Base-by-base conservation (phyloP, 2,113 vertebrate genomes). In the Ellobius talpinus region DNA sequence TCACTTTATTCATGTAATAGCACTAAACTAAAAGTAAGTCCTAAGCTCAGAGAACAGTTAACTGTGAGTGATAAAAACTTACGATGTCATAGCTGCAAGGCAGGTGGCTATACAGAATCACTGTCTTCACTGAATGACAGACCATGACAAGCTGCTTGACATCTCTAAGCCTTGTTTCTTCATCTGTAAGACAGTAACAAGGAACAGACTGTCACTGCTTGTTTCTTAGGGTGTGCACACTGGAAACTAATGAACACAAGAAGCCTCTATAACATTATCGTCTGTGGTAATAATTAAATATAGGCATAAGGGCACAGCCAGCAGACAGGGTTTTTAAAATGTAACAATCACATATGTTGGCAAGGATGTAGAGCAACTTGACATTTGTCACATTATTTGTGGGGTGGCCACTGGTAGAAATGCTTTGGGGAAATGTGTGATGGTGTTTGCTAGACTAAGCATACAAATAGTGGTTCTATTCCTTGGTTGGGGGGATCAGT, bases 1-100 rank as follows among this genome's bases (percentile, higher is more conserved):
- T 87, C 5, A 82, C 81, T 87, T 95, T 58, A 33, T 7, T 81
- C 47, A 52, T 79, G 50, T 58, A 87, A 58, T 93, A 91, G 82
- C 26, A 65, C 19, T 86, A 86, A 65, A 86, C 9, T 86, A 47
- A 86, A 58, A 72, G 50, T 85, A 81, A 95, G 36, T 42, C 14
- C 23, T 70, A 79, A 70, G 21, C 8, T 81, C n/a, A 81, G 52
- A 94, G 52, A 85, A 45, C 17, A 78, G 81, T 90, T 74, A 78
- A 55, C 14, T 50, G 68, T 26, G 33, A 70, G 66, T 85, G 12
- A 65, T 77, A 82, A 36, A 89, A 91, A 39, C n/a, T 65, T 55
- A 70, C 73, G 68, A 16, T 84, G 70, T 31, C 14, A 16, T 79
- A 91, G 26, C 47, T 85, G 5, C 21, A 63, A 63, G 58, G 39